Base-by-base conservation (phyloP, 2,888 invertebrate species). In the Cephus runcator region DNA sequence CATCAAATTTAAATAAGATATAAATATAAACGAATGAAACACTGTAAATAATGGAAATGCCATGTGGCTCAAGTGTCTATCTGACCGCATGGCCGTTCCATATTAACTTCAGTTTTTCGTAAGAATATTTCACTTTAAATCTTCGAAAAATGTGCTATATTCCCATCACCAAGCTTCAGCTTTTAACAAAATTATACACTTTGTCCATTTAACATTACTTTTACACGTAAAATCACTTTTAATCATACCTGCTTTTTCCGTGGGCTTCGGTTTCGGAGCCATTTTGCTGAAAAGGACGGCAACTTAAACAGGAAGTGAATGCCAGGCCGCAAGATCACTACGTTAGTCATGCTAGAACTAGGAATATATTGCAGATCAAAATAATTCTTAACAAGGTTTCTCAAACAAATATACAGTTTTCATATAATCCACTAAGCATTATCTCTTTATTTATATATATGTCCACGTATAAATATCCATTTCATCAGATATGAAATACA, bases 181-280 rank as follows among this genome's bases (percentile, higher is more conserved):
- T 23, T 56, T 23, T 9, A 56, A 23, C 56, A 56, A 15, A 56
- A 23, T 56, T 9, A 56, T 23, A 56, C 56, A 56, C 23, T 56
- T 9, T 15, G 23, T 73, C 69, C 71, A 76, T 35, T 73, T 68
- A 33, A 31, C 56, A 75, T 36, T 15, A 69, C 73, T 77, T 30
- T 74, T 56, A 56, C 36, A 75, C 36, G 77, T 23, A 56, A 56
- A 56, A 56, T 23, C 56, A 56, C 15, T 75, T 69, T 74, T 74
- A 77, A 81, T 79, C 93, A 93, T 94, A 96, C 96, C 96, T 93
- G 96, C 93, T 93, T 97, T 96, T 91, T 97, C 96, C 89, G 96
- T 94, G 92, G 96, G 92, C 90, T 94, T 94, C 84, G 93, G 95
- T 94, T 97, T 97, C 92, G 97, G 97, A 94, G 96, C 96, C 97